Base-by-base conservation (phyloP, 2,888 invertebrate species). In the Lepidochrysops patricia region DNA sequence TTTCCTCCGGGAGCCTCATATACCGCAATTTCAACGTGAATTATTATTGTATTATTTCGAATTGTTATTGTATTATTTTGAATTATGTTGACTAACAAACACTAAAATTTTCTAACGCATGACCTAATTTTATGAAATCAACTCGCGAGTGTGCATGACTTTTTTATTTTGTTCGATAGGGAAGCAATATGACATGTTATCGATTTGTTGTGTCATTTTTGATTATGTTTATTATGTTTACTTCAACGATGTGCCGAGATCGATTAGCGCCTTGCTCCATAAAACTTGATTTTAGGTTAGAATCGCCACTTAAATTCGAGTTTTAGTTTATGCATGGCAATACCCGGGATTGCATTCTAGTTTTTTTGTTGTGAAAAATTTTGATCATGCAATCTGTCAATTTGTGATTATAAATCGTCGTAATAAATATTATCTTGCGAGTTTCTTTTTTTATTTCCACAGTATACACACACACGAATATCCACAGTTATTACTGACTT, bases 111-210 rank as follows among this genome's bases (percentile, higher is more conserved):
- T 86, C 80, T 85, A 84, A 84, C 78, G 88, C 87, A 89, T 89
- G 87, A 89, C 88, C 71, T 74, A 32, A 58, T 82, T 75, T 75
- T 83, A 83, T 73, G 69, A 74, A 74, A 67, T 72, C 76, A 85
- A 88, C 86, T 84, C 81, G 84, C 82, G 84, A 83, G 84, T 84
- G 72, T 87, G 88, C 88, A 89, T 88, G 88, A 85, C 87, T 73
- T 66, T 64, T 65, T 63, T 65, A 60, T 62, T 64, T 62, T 65
- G 62, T 65, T 63, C 60, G 57, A 63, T 63, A 50, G 61, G 62
- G 58, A 66, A 64, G 68, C 67, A 29, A 77, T 68, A 12, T 85
- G 87, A 87, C 87, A 81, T 82, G 77, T 74, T 70, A 69, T 74
- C 70, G 61, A 67, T 68, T 54, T 69, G 67, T 72, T 68, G 72